Conservation (phyloP, 2,113 vertebrate genomes). For the Mesoclemmys tuberculata region DNA sequence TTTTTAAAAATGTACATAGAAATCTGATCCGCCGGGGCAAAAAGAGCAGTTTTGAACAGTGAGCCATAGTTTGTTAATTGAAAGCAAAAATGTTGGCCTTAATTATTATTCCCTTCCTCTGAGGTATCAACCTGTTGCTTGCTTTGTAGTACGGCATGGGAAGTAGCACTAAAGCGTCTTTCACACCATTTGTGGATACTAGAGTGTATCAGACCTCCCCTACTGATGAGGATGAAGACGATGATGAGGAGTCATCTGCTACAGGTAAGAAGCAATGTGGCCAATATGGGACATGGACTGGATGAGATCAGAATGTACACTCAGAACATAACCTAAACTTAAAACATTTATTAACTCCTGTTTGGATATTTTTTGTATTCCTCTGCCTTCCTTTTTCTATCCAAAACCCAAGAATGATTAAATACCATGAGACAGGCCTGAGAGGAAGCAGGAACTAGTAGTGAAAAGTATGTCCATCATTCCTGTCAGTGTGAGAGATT, state of each 20-base stretch:
- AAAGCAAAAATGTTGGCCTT: neutral
- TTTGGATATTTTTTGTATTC: neutral
- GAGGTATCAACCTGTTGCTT: conserved; percentile 36
- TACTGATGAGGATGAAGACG: conserved; percentile 92
- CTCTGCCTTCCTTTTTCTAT: neutral
- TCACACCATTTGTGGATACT: conserved; percentile 96
- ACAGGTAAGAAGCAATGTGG: conserved; percentile 78
- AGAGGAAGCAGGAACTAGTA: neutral
- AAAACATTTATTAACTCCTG: neutral
- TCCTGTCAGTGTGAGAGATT: neutral
- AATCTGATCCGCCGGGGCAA: neutral
- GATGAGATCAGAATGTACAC: neutral
- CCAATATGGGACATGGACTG: neutral
- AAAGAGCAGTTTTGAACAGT: neutral
- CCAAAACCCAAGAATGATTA: neutral
- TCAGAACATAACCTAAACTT: neutral
- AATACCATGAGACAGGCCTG: neutral
- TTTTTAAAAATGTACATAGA: neutral
- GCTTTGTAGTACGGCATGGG: conserved; percentile 88
- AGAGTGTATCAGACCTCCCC: conserved; percentile 97
- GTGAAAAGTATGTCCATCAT: neutral
- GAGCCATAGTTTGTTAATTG: rapidly evolving
- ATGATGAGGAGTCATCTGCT: conserved; percentile 85
- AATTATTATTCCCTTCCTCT: neutral
- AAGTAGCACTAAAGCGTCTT: conserved; percentile 95